These are phyloP conservation scores for Ariolimax columbianus DNA, from an alignment of 2,888 invertebrate genomes.

Conservation along the genomic window DNA sequence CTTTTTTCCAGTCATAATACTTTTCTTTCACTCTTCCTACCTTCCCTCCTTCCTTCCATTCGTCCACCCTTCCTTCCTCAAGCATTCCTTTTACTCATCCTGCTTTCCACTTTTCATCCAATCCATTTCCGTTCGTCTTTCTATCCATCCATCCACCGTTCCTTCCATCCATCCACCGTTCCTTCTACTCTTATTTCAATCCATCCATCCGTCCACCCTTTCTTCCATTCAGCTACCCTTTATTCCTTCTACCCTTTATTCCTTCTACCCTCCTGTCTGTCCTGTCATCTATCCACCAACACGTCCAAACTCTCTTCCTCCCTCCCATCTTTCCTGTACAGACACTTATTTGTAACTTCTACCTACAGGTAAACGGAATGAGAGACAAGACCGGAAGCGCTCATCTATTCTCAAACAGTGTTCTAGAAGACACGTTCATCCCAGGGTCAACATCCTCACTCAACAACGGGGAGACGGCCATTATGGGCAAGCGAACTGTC, in stretches of 20 bases:
- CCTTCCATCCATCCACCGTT: background rate
- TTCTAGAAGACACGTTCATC: slow-evolving; percentile 16
- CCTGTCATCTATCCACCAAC: background rate
- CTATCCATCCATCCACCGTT: background rate
- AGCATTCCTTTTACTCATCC: background rate
- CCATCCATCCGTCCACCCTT: too few relatives aligned
- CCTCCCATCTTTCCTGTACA: background rate
- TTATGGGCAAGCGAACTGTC: slow-evolving; percentile 14
- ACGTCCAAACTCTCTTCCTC: background rate
- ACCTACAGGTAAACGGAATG: slow-evolving; percentile 35
- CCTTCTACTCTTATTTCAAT: background rate
- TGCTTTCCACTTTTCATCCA: background rate
- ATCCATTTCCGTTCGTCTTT: too few relatives aligned
- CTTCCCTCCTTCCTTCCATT: background rate
- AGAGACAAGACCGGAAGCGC: slow-evolving; percentile 36
- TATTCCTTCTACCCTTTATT: background rate
- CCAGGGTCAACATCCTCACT: slow-evolving; percentile 14
- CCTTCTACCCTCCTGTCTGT: background rate
- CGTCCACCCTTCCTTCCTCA: background rate
- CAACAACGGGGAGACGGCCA: background rate
- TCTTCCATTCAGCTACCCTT: background rate
- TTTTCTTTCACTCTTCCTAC: background rate
- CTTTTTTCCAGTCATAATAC: background rate
- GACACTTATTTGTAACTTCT: background rate
- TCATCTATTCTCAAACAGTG: slow-evolving; percentile 21